Evolutionary conservation across 2,797 vertebrate species (phyloP).

Genomic region (Limnodromus scolopaceus): DNA sequence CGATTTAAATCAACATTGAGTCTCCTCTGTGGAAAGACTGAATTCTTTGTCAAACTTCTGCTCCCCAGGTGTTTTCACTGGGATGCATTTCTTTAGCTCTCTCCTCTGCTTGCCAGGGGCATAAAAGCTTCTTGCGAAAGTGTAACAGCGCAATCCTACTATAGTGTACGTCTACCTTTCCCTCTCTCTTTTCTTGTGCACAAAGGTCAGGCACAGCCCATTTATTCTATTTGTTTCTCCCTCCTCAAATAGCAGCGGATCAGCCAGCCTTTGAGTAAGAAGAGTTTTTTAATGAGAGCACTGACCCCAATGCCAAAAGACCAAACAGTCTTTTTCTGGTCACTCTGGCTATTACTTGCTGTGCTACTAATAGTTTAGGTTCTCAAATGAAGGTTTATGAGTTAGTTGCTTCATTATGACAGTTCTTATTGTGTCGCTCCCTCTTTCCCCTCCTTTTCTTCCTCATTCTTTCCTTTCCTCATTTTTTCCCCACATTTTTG

Average conservation of each 20-base stretch:
- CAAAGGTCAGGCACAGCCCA: background rate
- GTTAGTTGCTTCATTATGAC: background rate
- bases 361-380: background rate
- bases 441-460: background rate
- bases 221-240: background rate
- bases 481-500: background rate
- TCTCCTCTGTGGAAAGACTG: rapidly evolving
- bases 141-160: background rate
- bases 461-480: background rate
- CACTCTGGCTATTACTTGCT: background rate
- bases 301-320: background rate
- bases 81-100: background rate
- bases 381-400: background rate
- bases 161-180: background rate
- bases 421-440: background rate
- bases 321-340: background rate
- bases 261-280: background rate
- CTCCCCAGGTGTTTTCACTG: background rate
- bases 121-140: background rate
- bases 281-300: background rate
- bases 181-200: background rate
- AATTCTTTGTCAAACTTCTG: background rate
- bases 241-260: background rate
- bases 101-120: background rate
- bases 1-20: background rate